phyloP scores from a whole-genome alignment of 35 echinoderm and acorn worm genomes.

The Holothuria glaberrima region DNA sequence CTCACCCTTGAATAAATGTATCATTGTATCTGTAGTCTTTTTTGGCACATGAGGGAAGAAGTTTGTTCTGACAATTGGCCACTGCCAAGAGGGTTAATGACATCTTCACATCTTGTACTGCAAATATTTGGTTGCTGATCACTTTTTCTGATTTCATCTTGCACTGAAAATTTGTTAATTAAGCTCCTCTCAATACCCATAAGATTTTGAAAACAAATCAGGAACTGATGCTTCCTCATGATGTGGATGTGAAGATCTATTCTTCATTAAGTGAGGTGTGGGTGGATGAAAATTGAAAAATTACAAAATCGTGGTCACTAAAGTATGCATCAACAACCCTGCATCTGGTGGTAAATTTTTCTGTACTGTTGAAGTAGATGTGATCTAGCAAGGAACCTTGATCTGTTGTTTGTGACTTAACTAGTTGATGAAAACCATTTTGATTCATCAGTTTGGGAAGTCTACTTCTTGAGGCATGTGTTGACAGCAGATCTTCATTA shows the following conservation, averaged over 20 bases:
- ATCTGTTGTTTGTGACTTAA: constrained; percentile 3
- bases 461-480: background rate
- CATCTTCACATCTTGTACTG: no score
- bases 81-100: no score
- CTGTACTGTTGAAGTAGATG: constrained; percentile 3
- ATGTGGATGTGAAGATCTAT: background rate
- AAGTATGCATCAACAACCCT: constrained; percentile 29
- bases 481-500: constrained; percentile 30
- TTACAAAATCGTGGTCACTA: constrained; percentile 3
- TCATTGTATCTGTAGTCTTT: no score
- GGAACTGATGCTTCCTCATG: no score
- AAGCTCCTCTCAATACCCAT: no score
- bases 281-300: background rate
- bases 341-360: background rate
- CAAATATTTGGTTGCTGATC: no score
- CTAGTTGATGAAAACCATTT: background rate
- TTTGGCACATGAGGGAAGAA: no score
- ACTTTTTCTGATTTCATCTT: no score
- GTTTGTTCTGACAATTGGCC: no score
- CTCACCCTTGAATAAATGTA: no score
- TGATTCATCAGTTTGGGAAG: background rate
- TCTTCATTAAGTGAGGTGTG: constrained; percentile 5
- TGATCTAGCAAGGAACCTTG: constrained; percentile 27
- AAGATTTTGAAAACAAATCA: no score
- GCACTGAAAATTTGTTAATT: no score